Evolutionary conservation across 1,140 invertebrate species (phyloP).

Genomic region (Gonatopus flavifemur): DNA sequence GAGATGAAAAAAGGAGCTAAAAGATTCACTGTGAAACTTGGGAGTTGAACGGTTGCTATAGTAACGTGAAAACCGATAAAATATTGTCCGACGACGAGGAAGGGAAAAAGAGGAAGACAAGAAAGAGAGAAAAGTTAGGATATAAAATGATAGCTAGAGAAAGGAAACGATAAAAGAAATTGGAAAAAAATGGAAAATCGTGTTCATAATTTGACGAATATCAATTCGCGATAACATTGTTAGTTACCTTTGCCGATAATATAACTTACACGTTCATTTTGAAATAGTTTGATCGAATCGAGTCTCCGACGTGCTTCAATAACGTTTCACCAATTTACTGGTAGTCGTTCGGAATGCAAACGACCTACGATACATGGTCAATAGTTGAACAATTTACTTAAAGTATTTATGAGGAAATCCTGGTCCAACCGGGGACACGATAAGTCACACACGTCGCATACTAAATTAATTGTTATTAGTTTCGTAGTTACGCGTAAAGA

Average conservation of each 20-base stretch:
- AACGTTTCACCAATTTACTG: slow-evolving; percentile 29
- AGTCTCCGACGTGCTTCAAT: slow-evolving; percentile 17
- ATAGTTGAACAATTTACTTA: slow-evolving; percentile 29
- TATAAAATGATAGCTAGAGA: slow-evolving; percentile 5
- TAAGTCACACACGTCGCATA: not conserved
- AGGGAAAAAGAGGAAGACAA: not conserved
- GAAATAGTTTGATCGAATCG: too few relatives aligned
- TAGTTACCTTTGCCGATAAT: slow-evolving; percentile 14
- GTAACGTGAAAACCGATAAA: slow-evolving; percentile 48
- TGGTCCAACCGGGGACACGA: too few relatives aligned
- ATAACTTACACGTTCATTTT: too few relatives aligned
- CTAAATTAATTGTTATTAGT: too few relatives aligned
- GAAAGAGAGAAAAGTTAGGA: not conserved
- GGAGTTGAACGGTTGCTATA: slow-evolving; percentile 43
- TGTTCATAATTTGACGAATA: slow-evolving; percentile 13
- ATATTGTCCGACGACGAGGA: slow-evolving; percentile 41
- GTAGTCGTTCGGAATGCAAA: slow-evolving; percentile 17
- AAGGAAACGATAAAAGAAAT: too few relatives aligned
- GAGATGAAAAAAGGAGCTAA: slow-evolving; percentile 27
- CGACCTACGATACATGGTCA: slow-evolving; percentile 11
- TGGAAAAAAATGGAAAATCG: too few relatives aligned
- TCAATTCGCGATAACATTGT: slow-evolving; percentile 7
- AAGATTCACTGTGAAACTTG: slow-evolving; percentile 29
- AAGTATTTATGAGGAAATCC: slow-evolving; percentile 27
- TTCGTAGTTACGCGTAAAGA: too few relatives aligned